These are phyloP conservation scores for Psittacus erithacus DNA, from an alignment of 2,113 vertebrate species.

Conservation along the genomic window DNA sequence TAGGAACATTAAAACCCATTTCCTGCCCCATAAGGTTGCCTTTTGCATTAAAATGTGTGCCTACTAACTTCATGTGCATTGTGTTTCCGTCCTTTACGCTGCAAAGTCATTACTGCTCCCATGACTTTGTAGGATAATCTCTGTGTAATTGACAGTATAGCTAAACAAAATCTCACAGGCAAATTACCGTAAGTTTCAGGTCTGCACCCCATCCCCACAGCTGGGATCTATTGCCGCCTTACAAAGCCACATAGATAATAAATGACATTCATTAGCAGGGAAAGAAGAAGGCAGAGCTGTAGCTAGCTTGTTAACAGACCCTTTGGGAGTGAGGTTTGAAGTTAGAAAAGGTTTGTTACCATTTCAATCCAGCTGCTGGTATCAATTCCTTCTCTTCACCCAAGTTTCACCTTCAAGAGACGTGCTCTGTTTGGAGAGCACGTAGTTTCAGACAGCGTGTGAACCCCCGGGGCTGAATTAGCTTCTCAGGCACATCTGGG, in stretches of 20 bases:
- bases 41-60: background rate
- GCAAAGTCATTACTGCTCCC: background rate
- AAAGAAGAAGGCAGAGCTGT: background rate
- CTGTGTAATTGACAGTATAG: background rate
- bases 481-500: background rate
- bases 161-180: background rate
- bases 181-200: background rate
- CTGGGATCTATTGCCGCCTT: background rate
- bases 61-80: background rate
- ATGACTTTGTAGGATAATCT: background rate
- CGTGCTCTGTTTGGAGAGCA: background rate
- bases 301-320: background rate
- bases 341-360: conserved; percentile 46
- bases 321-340: background rate
- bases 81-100: background rate
- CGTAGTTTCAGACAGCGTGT: background rate
- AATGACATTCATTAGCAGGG: background rate
- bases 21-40: background rate
- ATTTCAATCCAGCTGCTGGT: background rate
- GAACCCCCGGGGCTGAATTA: background rate
- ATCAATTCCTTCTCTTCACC: background rate
- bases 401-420: background rate
- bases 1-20: background rate
- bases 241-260: background rate
- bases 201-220: background rate